Evolutionary conservation across 2,888 invertebrate species (phyloP).

Genomic region (Timema podura): DNA sequence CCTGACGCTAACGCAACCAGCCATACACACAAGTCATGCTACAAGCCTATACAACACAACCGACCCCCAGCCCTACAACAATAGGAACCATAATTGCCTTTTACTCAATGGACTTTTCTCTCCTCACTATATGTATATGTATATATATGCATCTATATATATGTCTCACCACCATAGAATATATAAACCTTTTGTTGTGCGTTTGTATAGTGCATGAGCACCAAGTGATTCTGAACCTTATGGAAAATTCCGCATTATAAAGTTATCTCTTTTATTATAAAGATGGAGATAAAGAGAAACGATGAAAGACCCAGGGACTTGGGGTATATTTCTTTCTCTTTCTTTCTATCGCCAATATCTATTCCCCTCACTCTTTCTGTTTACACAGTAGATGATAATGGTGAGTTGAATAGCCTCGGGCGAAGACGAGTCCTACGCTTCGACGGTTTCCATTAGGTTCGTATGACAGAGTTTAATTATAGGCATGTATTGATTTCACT

Average conservation of each 20-base stretch:
- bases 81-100: slow-evolving; percentile 31
- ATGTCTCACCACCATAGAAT: slow-evolving; percentile 8
- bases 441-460: slow-evolving; percentile 25
- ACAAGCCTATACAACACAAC: slow-evolving; percentile 16
- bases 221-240: slow-evolving; percentile 24
- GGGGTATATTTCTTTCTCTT: too few relatives aligned
- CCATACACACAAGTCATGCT: slow-evolving; percentile 14
- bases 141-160: neutral
- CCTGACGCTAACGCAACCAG: slow-evolving; percentile 16
- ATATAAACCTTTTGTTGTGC: slow-evolving; percentile 3
- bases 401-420: slow-evolving; percentile 12
- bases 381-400: slow-evolving; percentile 9
- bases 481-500: slow-evolving; percentile 25
- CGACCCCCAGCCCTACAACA: slow-evolving; percentile 24
- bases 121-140: neutral
- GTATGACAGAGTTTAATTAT: slow-evolving; percentile 26
- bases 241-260: slow-evolving; percentile 27
- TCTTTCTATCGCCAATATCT: too few relatives aligned
- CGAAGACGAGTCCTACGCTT: slow-evolving; percentile 19
- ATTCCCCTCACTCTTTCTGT: neutral
- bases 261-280: slow-evolving; percentile 25
- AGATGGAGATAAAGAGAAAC: slow-evolving; percentile 16
- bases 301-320: neutral
- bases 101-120: slow-evolving; percentile 31
- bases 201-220: neutral